These are phyloP conservation scores for Gadopsis bispinosus DNA, from an alignment of 2,797 vertebrate genomes.

Conservation along the genomic window DNA sequence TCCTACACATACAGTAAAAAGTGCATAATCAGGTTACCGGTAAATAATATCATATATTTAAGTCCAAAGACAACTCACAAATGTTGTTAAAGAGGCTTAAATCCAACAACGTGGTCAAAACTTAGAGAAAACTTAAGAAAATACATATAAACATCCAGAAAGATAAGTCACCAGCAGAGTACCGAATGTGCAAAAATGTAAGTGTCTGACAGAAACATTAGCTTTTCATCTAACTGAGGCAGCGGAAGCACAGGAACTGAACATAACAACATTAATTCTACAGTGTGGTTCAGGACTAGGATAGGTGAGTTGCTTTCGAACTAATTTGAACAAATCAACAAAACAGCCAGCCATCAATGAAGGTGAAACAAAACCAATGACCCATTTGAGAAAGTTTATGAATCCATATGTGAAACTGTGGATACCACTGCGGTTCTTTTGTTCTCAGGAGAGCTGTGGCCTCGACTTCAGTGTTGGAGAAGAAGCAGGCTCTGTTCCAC, in stretches of 20 bases:
- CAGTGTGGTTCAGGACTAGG: not conserved
- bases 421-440: slow-evolving; percentile 15
- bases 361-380: slow-evolving; percentile 26
- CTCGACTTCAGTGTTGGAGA: slow-evolving; percentile 36
- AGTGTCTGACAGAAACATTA: not conserved
- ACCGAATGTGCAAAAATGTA: not conserved
- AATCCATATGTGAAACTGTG: slow-evolving; percentile 34
- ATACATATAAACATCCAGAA: not conserved
- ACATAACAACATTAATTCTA: not conserved
- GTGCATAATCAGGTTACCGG: not conserved
- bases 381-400: slow-evolving; percentile 30
- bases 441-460: slow-evolving; percentile 35
- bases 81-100: not conserved
- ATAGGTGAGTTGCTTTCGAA: not conserved
- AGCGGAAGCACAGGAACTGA: not conserved
- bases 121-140: not conserved
- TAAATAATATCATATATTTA: not conserved
- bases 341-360: not conserved
- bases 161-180: not conserved
- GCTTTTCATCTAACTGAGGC: not conserved
- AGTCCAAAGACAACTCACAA: not conserved
- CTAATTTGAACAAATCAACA: not conserved
- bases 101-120: not conserved
- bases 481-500: slow-evolving; percentile 52
- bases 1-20: slow-evolving; percentile 4